Evolutionary conservation across 1,140 invertebrate species (phyloP).

Genomic region (Leptopilina clavipes): DNA sequence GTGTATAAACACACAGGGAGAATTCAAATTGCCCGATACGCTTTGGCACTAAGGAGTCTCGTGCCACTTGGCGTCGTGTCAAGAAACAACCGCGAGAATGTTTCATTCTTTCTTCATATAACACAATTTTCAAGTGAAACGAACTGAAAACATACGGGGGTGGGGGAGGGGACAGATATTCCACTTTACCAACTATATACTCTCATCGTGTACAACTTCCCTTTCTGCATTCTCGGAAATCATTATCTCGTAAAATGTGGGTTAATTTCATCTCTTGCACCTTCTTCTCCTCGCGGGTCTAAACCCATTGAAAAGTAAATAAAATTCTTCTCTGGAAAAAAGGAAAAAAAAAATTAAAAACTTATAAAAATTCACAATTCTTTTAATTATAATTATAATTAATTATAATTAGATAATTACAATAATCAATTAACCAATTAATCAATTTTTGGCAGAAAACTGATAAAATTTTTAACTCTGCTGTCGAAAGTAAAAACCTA

Average conservation of each 20-base stretch:
- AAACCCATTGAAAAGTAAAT: too few relatives aligned
- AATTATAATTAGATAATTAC: too few relatives aligned
- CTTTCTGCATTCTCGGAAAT: slow-evolving; percentile 50
- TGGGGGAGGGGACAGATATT: slow-evolving; percentile 38
- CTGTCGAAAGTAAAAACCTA: too few relatives aligned
- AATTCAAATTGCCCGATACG: slow-evolving; percentile 42
- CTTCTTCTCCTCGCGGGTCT: slow-evolving; percentile 34
- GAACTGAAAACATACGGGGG: slow-evolving; percentile 33
- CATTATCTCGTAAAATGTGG: slow-evolving; percentile 56
- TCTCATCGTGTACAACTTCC: background rate
- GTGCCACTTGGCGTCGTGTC: slow-evolving; percentile 60
- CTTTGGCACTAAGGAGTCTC: slow-evolving; percentile 36
- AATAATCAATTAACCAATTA: too few relatives aligned
- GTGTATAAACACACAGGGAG: slow-evolving; percentile 37
- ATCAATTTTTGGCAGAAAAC: too few relatives aligned
- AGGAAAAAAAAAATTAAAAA: slow-evolving; percentile 40
- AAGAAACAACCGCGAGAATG: slow-evolving; percentile 50
- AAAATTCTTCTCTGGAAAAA: slow-evolving; percentile 24
- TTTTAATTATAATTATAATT: too few relatives aligned
- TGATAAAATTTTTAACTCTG: too few relatives aligned
- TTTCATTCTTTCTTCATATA: background rate
- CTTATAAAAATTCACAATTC: too few relatives aligned
- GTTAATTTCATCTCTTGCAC: slow-evolving; percentile 51
- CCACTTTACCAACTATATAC: too few relatives aligned
- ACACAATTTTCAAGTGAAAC: background rate